phyloP scores from a whole-genome alignment of 2,888 invertebrate species.

The Nymphalis urticae region DNA sequence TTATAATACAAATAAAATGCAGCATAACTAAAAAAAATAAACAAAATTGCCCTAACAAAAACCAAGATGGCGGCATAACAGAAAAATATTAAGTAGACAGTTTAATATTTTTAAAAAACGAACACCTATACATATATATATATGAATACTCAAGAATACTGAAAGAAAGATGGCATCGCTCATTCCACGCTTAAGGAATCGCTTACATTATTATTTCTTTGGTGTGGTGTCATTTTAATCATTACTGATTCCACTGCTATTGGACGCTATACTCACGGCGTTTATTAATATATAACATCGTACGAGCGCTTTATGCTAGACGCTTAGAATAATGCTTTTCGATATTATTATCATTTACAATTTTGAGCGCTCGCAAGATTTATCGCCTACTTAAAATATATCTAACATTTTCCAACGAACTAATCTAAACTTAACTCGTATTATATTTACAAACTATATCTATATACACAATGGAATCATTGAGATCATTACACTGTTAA shows the following conservation, averaged over 20 bases:
- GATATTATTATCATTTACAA: conserved; percentile 18
- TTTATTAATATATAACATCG: conserved; percentile 14
- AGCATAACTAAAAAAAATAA: conserved; percentile 32
- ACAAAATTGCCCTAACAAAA: conserved; percentile 34
- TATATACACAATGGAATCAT: conserved; percentile 81
- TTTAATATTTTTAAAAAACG: conserved; percentile 43
- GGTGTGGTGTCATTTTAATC: conserved; percentile 75
- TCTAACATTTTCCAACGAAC: conserved; percentile 50
- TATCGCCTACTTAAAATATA: conserved; percentile 53
- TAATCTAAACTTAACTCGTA: conserved; percentile 49
- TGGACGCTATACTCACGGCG: conserved; percentile 75
- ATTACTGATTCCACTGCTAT: conserved; percentile 65
- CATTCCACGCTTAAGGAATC: conserved; percentile 66
- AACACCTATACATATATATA: conserved; percentile 41
- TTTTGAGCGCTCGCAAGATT: conserved; percentile 47
- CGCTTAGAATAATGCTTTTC: not conserved
- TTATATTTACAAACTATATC: conserved; percentile 68
- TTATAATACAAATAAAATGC: conserved; percentile 30
- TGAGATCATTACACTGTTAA: conserved; percentile 74
- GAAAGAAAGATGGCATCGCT: conserved; percentile 71
- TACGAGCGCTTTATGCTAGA: not conserved
- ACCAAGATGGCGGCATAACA: conserved; percentile 31
- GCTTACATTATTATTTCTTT: conserved; percentile 67
- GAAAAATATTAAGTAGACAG: conserved; percentile 35
- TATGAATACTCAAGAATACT: conserved; percentile 74